These are phyloP conservation scores for Sipha maydis DNA, from an alignment of 2,888 invertebrate genomes.

Conservation along the genomic window DNA sequence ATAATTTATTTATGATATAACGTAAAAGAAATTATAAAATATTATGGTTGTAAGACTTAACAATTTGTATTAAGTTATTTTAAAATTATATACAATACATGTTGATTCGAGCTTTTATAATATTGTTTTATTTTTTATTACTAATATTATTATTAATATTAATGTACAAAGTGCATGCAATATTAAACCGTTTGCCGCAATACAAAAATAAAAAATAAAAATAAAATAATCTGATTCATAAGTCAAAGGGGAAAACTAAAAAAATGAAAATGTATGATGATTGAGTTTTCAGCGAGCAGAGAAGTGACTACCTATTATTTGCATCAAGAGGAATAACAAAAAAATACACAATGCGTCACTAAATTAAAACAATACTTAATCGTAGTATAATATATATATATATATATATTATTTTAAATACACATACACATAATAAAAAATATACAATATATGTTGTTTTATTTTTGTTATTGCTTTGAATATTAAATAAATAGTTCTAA, in stretches of 20 bases:
- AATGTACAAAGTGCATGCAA: background rate
- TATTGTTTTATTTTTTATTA: background rate
- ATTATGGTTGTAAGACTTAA: conserved; percentile 9
- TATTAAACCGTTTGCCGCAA: background rate
- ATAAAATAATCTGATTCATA: background rate
- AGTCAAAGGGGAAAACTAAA: too few species aligned
- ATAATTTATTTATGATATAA: too few species aligned
- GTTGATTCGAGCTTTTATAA: conserved; percentile 24
- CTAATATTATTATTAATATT: background rate
- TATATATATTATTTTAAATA: too few species aligned
- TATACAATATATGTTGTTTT: background rate
- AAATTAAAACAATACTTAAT: background rate
- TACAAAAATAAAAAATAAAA: background rate
- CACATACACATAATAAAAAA: conserved; percentile 4
- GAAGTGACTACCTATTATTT: background rate
- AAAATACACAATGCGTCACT: too few species aligned
- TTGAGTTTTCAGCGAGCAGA: background rate
- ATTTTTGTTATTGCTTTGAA: conserved; percentile 31
- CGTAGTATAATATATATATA: background rate
- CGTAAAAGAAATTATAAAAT: conserved; percentile 13
- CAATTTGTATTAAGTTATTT: conserved; percentile 6
- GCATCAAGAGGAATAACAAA: background rate
- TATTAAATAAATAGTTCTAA: conserved; percentile 6
- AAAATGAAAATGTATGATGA: too few species aligned
- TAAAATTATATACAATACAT: conserved; percentile 26